Evolutionary conservation across 2,888 invertebrate species (phyloP).

Genomic region (Sphinx pinastri): DNA sequence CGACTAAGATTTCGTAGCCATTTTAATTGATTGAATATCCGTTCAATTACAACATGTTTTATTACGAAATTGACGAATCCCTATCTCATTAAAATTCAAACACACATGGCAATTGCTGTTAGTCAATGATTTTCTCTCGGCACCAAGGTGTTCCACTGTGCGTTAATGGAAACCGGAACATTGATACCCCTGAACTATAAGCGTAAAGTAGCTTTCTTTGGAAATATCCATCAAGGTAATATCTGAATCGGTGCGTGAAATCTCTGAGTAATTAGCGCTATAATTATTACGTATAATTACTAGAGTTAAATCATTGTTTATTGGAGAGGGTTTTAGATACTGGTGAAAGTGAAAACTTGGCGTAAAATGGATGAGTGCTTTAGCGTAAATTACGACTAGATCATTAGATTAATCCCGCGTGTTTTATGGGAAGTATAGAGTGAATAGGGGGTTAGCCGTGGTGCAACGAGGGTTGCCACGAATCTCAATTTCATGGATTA

Average conservation of each 20-base stretch:
- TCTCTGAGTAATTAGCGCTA: background rate
- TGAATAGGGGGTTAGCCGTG: no score
- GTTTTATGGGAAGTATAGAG: no score
- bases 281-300: background rate
- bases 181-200: background rate
- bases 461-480: no score
- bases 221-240: background rate
- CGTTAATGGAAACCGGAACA: conserved; percentile 11
- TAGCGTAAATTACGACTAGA: no score
- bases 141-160: background rate
- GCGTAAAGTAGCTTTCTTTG: background rate
- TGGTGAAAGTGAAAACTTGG: no score
- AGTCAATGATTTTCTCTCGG: conserved; percentile 4
- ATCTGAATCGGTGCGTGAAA: background rate
- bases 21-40: background rate
- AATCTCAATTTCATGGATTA: no score
- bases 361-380: no score
- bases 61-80: conserved; percentile 11
- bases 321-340: background rate
- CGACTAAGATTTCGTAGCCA: background rate
- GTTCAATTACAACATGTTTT: conserved; percentile 7
- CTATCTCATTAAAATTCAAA: conserved; percentile 13
- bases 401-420: no score
- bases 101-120: background rate
- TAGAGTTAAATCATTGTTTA: background rate